Conservation (phyloP, 2,888 invertebrate species). For the Andrena flavipes region DNA sequence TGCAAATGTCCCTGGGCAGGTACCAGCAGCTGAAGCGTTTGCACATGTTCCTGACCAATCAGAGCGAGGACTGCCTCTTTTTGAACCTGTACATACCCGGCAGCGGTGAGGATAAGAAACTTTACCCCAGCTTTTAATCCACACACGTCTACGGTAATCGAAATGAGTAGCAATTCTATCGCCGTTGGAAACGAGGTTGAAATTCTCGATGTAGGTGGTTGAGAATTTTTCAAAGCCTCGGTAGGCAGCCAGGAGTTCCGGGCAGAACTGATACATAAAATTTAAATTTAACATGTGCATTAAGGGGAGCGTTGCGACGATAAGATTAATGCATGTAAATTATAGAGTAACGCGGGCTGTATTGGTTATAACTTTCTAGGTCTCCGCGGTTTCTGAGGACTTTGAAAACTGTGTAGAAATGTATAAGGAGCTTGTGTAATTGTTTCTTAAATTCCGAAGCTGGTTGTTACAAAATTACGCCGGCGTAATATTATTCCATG, state of each 20-base stretch:
- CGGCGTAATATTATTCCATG: too few species aligned
- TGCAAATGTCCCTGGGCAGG: conserved; percentile 91
- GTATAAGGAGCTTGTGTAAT: too few species aligned
- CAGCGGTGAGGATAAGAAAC: conserved; percentile 88
- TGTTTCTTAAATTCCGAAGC: too few species aligned
- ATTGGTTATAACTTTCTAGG: background rate
- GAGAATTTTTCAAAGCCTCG: background rate
- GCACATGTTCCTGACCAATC: conserved; percentile 90
- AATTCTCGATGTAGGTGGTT: background rate
- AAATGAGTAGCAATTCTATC: too few species aligned
- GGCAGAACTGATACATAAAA: background rate
- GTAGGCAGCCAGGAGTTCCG: background rate
- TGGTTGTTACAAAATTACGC: too few species aligned
- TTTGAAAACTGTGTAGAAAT: background rate
- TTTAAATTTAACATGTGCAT: background rate
- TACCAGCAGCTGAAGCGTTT: conserved; percentile 91
- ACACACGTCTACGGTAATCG: background rate
- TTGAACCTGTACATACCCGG: conserved; percentile 96
- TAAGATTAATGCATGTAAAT: background rate
- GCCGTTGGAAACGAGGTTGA: too few species aligned
- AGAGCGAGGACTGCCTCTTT: conserved; percentile 96
- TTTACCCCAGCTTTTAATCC: background rate
- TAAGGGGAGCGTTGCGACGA: conserved; percentile 38
- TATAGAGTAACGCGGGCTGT: background rate
- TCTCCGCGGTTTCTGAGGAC: background rate